Conservation (phyloP, 2,797 vertebrate species). For the Capromys pilorides region DNA sequence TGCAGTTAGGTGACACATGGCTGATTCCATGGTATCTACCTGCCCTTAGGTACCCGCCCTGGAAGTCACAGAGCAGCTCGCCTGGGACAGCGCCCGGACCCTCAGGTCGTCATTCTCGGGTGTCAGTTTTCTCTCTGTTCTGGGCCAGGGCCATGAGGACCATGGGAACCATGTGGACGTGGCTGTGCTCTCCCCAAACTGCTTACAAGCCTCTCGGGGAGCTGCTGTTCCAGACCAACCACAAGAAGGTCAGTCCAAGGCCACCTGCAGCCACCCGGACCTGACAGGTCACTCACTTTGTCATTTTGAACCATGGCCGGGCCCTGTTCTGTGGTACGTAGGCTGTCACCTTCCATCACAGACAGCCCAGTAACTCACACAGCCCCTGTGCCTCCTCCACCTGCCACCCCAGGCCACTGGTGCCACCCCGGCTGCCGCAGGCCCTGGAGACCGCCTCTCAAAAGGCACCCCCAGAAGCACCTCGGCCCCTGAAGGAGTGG, state of each 20-base stretch:
- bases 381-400: too few species aligned
- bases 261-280: background rate
- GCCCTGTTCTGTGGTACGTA: background rate
- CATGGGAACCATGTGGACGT: background rate
- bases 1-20: background rate
- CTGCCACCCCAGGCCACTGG: background rate
- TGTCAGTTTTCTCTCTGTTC: background rate
- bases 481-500: background rate
- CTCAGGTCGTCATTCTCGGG: rapidly evolving
- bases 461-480: background rate
- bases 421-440: background rate
- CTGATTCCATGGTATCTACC: background rate
- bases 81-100: background rate
- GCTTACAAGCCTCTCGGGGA: background rate
- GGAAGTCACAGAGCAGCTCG: background rate
- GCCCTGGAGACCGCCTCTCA: background rate
- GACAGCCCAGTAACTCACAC: background rate
- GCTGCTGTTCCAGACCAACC: background rate
- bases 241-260: background rate
- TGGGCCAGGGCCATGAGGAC: background rate
- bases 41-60: background rate
- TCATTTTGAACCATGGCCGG: background rate
- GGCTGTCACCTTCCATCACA: background rate
- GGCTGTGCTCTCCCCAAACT: background rate
- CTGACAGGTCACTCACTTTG: background rate